These are phyloP conservation scores for Peromyscus californicus DNA, from an alignment of 2,113 vertebrate genomes.

Conservation along the genomic window DNA sequence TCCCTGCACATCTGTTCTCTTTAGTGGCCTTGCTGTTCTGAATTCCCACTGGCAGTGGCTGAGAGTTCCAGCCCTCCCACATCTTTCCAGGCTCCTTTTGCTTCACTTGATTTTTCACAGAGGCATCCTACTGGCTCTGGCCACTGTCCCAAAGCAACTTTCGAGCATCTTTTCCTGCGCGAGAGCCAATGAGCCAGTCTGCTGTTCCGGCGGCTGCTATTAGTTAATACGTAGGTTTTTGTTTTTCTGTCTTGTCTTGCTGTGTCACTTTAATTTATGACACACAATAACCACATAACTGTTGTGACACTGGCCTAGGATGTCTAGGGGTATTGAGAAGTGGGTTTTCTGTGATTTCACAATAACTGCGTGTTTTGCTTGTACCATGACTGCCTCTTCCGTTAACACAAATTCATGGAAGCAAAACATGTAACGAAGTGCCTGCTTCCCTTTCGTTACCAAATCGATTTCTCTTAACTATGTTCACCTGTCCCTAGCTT, in stretches of 20 bases:
- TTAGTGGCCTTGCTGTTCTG: background rate
- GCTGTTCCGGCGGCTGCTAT: background rate
- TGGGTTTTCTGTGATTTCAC: slow-evolving; percentile 60
- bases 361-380: slow-evolving; percentile 28
- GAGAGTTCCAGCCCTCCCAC: background rate
- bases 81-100: background rate
- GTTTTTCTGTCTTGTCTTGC: slow-evolving; percentile 34
- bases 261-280: slow-evolving; percentile 54
- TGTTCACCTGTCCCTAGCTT: background rate
- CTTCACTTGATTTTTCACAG: background rate
- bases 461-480: background rate
- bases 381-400: background rate
- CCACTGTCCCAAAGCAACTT: background rate
- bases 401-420: slow-evolving; percentile 35
- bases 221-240: background rate
- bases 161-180: background rate
- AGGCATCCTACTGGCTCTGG: background rate
- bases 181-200: background rate
- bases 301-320: slow-evolving; percentile 52
- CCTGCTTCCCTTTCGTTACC: background rate
- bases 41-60: background rate
- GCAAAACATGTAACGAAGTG: background rate
- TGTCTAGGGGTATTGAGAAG: background rate
- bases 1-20: background rate
- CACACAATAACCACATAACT: background rate